These are phyloP conservation scores for Archocentrus centrarchus DNA, from an alignment of 2,113 vertebrate genomes.

Conservation along the genomic window DNA sequence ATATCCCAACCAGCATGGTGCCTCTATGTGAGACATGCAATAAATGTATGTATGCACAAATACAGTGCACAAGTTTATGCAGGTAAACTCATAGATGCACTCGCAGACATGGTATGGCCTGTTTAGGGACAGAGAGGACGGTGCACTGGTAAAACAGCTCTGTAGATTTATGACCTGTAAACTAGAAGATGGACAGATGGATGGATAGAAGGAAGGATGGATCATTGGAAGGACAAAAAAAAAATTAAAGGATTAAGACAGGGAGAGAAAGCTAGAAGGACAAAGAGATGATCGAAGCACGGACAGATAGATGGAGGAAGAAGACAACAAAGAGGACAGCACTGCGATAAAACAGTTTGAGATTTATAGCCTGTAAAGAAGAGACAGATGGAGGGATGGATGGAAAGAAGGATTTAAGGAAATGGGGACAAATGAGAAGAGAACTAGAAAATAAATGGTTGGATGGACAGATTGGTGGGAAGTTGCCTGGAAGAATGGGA, in stretches of 20 bases:
- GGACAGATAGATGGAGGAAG: constrained; percentile 38
- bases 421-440: constrained; percentile 54
- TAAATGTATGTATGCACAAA: constrained; percentile 50
- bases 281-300: constrained; percentile 56
- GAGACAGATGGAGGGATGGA: constrained; percentile 31
- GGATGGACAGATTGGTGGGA: constrained; percentile 56
- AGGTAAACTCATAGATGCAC: constrained; percentile 39
- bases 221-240: constrained; percentile 65
- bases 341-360: constrained; percentile 46
- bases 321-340: constrained; percentile 73
- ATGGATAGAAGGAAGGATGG: constrained; percentile 51
- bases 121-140: constrained; percentile 84
- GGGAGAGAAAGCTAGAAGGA: constrained; percentile 57
- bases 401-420: constrained; percentile 46
- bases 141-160: constrained; percentile 58
- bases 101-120: constrained; percentile 78
- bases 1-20: constrained; percentile 71
- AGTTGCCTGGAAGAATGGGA: constrained; percentile 51
- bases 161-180: constrained; percentile 75
- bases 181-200: constrained; percentile 67
- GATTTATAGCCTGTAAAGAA: constrained; percentile 65
- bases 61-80: constrained; percentile 36
- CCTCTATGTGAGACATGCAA: constrained; percentile 37
- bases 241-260: constrained; percentile 51
- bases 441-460: constrained; percentile 45